Percentiles rank a stretch among this genome's conserved stretches.
phyloP scores from a whole-genome alignment of 2,113 vertebrate species.

The Aramus guarauna region DNA sequence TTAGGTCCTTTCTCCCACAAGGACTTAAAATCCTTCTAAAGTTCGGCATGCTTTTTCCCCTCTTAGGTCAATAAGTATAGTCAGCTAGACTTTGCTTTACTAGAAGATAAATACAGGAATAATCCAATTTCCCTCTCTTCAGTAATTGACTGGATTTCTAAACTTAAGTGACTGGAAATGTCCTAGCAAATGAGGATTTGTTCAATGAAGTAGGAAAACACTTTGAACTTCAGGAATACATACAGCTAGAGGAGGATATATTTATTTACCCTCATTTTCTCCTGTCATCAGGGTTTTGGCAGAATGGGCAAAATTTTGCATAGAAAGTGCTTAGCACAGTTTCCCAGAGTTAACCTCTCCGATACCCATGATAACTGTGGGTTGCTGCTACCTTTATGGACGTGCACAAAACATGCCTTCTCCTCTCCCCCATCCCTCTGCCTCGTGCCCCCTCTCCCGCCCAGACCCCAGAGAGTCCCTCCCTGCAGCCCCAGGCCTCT shows the following conservation, averaged over 20 bases:
- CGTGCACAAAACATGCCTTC: not conserved
- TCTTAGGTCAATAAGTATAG: not conserved
- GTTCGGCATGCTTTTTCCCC: not conserved
- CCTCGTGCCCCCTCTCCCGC: rapidly evolving
- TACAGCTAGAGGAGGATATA: not conserved
- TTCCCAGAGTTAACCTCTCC: not conserved
- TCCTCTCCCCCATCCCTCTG: not conserved
- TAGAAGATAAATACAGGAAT: not conserved
- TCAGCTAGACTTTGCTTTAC: not conserved
- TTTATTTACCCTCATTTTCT: not conserved
- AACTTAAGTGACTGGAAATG: not conserved
- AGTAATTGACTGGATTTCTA: not conserved
- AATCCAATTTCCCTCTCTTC: not conserved
- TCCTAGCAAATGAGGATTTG: not conserved
- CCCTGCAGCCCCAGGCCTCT: not conserved
- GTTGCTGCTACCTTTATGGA: not conserved
- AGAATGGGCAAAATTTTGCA: not conserved
- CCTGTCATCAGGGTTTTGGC: not conserved
- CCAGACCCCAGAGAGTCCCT: not conserved
- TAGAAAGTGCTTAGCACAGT: not conserved
- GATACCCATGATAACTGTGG: not conserved
- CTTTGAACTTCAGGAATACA: not conserved
- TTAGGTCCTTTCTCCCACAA: not conserved
- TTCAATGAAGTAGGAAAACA: not conserved
- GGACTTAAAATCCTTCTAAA: not conserved